phyloP scores from a whole-genome alignment of 2,113 vertebrate species.

The Choloepus hoffmanni region DNA sequence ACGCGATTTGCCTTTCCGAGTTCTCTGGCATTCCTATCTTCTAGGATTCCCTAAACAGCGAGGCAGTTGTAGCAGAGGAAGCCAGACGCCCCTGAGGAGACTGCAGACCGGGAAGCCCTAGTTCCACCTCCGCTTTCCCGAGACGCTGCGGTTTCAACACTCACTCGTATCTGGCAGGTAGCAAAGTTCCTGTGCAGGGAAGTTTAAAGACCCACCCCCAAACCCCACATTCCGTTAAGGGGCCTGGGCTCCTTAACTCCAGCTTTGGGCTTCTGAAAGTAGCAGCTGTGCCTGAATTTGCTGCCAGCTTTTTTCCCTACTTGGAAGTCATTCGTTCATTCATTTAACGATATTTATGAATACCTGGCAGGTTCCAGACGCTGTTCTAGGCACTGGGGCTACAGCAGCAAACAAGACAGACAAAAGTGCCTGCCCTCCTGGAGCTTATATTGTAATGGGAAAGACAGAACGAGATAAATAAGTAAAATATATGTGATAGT shows the following conservation, averaged over 20 bases:
- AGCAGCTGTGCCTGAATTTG: not conserved
- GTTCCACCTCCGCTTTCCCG: not conserved
- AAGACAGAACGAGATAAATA: not conserved
- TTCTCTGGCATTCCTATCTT: not conserved
- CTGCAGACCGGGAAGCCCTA: not conserved
- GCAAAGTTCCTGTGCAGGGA: not conserved
- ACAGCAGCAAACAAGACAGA: not conserved
- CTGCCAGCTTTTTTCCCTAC: not conserved
- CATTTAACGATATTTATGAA: not conserved
- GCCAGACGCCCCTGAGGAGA: not conserved
- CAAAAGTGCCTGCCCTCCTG: not conserved
- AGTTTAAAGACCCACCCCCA: not conserved
- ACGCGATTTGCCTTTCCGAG: not conserved
- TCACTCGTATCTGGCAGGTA: not conserved
- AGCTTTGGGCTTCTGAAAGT: not conserved
- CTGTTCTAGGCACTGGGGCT: not conserved
- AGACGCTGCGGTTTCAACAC: not conserved
- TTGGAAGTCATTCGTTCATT: not conserved
- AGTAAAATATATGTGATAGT: not conserved
- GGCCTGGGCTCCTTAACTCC: not conserved
- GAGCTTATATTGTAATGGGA: not conserved
- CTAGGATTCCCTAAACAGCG: not conserved
- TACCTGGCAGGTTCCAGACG: not conserved
- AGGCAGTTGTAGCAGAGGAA: not conserved
- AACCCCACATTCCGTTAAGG: not conserved